Base-by-base conservation (phyloP, 1,140 invertebrate species). In the Dryas iulia region DNA sequence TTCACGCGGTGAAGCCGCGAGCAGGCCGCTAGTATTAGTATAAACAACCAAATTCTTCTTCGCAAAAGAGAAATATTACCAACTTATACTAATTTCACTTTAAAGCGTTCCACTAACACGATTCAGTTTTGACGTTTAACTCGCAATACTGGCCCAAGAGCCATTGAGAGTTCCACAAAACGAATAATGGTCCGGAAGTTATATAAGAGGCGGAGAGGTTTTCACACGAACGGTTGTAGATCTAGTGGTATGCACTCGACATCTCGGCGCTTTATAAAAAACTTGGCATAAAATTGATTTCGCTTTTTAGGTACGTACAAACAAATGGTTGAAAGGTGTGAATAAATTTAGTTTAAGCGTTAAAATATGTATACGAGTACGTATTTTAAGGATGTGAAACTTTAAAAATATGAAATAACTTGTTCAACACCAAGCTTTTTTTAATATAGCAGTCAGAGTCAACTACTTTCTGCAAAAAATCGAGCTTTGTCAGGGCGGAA, bases 101-200 rank as follows among this genome's bases (percentile, higher is more conserved):
- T 14, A 35, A 33, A 59, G 28, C 23, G 25, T 59, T 23, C 31
- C 14, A 14, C 14, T 59, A 33, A 59, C 57, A 21, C 30, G 57
- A 60, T 39, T 61, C 59, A 39, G 21, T 61, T 47, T 59, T 59
- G 30, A 59, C 23, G 58, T 28, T 23, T 23, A 59, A 21, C 58
- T 31, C 33, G 58, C 33, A 61, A 61, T 61, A 59, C 58, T 59
- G 28, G 28, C 21, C 58, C 33, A 21, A 59, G 58, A 31, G 31
- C 30, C 58, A 59, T 59, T 59, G 26, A 59, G 30, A 59, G 39
- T 35, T 59, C 58, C 28, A 21, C 58, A 33, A 30, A 47, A 30
- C 21, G 58, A 24, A 23, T 33, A 59, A 59, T 33, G 31, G 33
- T n/a, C 23, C 35, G 58, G 30, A 25, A 59, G 58, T 59, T 59